A percentile compares a stretch with the other conserved stretches of the same genome.
Conservation (phyloP, 2,797 vertebrate species). For the Sphaeramia orbicularis region DNA sequence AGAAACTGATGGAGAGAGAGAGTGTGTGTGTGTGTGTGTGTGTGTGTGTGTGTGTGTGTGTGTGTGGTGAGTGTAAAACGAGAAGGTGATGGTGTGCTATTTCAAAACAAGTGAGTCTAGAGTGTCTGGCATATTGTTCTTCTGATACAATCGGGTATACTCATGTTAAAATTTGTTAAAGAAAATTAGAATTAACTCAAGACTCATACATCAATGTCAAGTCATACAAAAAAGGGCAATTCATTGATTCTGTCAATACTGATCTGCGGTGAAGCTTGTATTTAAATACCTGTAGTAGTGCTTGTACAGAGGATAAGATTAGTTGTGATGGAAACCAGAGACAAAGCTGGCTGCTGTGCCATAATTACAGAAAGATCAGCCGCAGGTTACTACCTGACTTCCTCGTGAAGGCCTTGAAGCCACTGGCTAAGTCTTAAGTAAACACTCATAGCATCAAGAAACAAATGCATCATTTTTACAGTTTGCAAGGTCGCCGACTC, state of each 20-base stretch:
- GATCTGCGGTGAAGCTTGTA: not conserved
- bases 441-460: not conserved
- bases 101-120: slow-evolving; percentile 40
- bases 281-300: not conserved
- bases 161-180: slow-evolving; percentile 6
- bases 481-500: slow-evolving; percentile 9
- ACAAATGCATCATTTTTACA: not conserved
- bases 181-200: not conserved
- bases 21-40: not conserved
- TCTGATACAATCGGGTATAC: slow-evolving; percentile 5
- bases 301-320: slow-evolving; percentile 8
- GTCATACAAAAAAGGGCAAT: not conserved
- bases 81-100: slow-evolving; percentile 31
- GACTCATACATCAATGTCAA: not conserved
- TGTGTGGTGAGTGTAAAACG: slow-evolving; percentile 20
- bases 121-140: slow-evolving; percentile 13
- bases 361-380: slow-evolving; percentile 7
- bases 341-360: slow-evolving; percentile 28
- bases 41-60: not conserved
- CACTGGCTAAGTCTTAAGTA: not conserved
- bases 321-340: not conserved
- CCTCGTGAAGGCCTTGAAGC: slow-evolving; percentile 49
- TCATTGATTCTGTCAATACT: not conserved
- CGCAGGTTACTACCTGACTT: slow-evolving; percentile 39
- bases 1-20: slow-evolving; percentile 23